phyloP scores from a whole-genome alignment of 2,888 invertebrate species.

The Merodon equestris region DNA sequence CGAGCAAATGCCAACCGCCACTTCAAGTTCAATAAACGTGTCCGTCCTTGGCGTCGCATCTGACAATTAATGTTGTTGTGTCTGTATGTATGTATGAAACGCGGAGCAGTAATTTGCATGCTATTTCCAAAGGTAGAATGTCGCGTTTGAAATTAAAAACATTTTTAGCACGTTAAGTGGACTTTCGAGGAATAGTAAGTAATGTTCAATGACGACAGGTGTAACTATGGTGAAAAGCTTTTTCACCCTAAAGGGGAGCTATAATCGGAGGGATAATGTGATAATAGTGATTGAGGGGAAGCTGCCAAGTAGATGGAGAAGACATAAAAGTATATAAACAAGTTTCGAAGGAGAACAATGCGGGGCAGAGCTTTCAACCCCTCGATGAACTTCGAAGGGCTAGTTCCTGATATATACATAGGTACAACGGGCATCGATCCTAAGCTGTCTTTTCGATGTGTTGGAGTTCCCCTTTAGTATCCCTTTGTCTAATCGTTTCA shows the following conservation, averaged over 20 bases:
- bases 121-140: slow-evolving; percentile 46
- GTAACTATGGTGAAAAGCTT: slow-evolving; percentile 1
- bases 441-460: slow-evolving; percentile 10
- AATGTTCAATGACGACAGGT: background rate
- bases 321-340: too few relatives aligned
- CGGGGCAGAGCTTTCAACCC: slow-evolving; percentile 7
- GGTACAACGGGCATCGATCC: background rate
- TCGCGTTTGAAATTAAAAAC: slow-evolving; percentile 33
- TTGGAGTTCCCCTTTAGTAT: slow-evolving; percentile 24
- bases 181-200: background rate
- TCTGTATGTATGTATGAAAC: background rate
- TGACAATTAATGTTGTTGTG: background rate
- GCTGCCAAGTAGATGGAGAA: too few relatives aligned
- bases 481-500: slow-evolving; percentile 27
- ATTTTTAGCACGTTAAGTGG: background rate
- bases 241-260: too few relatives aligned
- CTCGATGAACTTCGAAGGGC: background rate
- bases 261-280: too few relatives aligned
- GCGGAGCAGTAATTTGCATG: background rate
- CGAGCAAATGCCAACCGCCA: background rate
- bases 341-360: too few relatives aligned
- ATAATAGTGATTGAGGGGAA: too few relatives aligned
- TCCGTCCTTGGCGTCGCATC: slow-evolving; percentile 16
- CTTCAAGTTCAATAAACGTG: slow-evolving; percentile 57
- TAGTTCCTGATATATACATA: slow-evolving; percentile 2